These are phyloP conservation scores for Botia kubotai DNA, from an alignment of 2,797 vertebrate genomes.

Conservation along the genomic window DNA sequence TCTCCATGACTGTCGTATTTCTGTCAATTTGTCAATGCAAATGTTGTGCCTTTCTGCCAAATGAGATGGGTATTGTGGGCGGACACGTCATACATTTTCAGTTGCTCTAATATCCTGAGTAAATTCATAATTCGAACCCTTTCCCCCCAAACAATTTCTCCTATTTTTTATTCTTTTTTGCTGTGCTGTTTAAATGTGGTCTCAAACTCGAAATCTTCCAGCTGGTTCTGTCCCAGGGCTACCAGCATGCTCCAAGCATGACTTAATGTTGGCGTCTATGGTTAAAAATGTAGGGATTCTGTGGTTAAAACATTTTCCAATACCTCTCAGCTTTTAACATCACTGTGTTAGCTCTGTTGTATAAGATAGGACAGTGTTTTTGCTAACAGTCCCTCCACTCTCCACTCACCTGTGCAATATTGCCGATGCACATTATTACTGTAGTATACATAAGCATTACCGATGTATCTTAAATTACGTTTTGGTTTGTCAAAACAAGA, in stretches of 20 bases:
- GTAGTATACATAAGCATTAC: too few species aligned
- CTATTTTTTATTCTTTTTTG: background rate
- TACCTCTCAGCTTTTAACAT: too few species aligned
- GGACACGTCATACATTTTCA: background rate
- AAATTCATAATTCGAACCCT: background rate
- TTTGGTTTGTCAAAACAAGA: too few species aligned
- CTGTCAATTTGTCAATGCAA: constrained; percentile 7
- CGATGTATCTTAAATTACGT: too few species aligned
- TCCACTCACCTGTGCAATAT: too few species aligned
- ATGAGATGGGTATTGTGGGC: background rate
- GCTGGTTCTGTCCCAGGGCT: background rate
- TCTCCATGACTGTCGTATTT: background rate
- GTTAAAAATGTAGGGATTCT: too few species aligned
- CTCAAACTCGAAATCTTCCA: background rate
- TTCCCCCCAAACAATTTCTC: background rate
- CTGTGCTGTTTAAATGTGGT: background rate
- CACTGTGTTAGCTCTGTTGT: too few species aligned
- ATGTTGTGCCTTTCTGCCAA: background rate
- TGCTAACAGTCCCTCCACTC: too few species aligned
- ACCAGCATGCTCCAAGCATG: background rate
- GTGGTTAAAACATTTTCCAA: background rate
- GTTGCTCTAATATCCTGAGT: background rate
- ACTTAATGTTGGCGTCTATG: constrained; percentile 5
- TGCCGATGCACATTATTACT: too few species aligned
- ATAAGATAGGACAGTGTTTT: too few species aligned